Percentiles rank a stretch among this genome's conserved stretches.
Conservation (phyloP, 64 coral and sea anemone genomes). For the Orbicella faveolata region DNA sequence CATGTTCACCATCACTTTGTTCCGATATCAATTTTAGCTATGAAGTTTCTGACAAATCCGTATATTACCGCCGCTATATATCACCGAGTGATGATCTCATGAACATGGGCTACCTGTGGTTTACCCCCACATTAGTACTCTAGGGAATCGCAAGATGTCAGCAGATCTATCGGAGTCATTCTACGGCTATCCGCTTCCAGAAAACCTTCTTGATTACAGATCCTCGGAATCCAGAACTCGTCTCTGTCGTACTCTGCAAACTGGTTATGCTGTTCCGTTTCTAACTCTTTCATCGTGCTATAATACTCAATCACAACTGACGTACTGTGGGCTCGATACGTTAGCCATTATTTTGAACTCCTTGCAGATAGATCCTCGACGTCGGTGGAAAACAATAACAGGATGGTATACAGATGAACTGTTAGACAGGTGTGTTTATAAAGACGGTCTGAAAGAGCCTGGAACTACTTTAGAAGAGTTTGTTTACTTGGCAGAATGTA, state of each 20-base stretch:
- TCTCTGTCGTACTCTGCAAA: constrained; percentile 50
- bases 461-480: constrained; percentile 86
- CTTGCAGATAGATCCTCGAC: constrained; percentile 69
- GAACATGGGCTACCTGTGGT: too few species aligned
- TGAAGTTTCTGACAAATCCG: too few species aligned
- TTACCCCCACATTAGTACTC: too few species aligned
- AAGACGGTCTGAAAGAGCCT: constrained; percentile 54
- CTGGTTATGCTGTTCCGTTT: constrained; percentile 60
- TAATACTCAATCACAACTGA: constrained; percentile 70
- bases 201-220: constrained; percentile 70
- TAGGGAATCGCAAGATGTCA: neutral
- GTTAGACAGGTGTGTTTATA: constrained; percentile 60
- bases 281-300: constrained; percentile 75
- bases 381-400: constrained; percentile 66
- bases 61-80: too few species aligned
- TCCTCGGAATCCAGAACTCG: constrained; percentile 77
- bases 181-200: constrained; percentile 50
- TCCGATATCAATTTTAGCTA: too few species aligned
- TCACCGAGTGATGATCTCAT: too few species aligned
- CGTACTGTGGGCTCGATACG: constrained; percentile 78
- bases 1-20: too few species aligned
- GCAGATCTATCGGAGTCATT: constrained; percentile 4
- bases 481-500: constrained; percentile 75
- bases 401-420: constrained; percentile 73
- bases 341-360: constrained; percentile 85